Percentiles rank a stretch among this genome's conserved stretches.
phyloP scores from a whole-genome alignment of 2,888 invertebrate species.

The Pemphredon lugubris region DNA sequence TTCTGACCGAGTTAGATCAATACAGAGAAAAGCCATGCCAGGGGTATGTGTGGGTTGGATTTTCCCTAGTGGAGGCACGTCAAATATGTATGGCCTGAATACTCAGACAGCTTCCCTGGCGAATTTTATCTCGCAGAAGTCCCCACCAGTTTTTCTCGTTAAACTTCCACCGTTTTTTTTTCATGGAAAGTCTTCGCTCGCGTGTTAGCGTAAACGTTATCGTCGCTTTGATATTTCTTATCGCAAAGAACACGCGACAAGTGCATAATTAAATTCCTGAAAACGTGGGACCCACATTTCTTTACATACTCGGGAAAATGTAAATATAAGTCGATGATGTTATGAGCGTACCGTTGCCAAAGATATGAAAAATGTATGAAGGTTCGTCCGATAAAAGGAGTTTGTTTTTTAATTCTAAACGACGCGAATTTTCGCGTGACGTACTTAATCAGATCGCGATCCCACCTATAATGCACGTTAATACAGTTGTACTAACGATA shows the following conservation, averaged over 20 bases:
- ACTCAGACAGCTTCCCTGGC: slow-evolving; percentile 14
- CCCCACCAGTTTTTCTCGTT: slow-evolving; percentile 14
- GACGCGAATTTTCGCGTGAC: too few species aligned
- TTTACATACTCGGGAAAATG: too few species aligned
- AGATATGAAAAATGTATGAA: too few species aligned
- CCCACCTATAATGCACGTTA: too few species aligned
- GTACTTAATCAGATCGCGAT: too few species aligned
- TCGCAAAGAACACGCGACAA: too few species aligned
- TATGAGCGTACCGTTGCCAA: too few species aligned
- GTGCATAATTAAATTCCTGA: too few species aligned
- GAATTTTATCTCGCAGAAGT: slow-evolving; percentile 30
- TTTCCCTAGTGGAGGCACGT: slow-evolving; percentile 33
- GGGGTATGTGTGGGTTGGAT: slow-evolving; percentile 17
- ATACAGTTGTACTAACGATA: too few species aligned
- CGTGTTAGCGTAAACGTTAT: neutral
- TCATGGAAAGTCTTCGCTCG: slow-evolving; percentile 2
- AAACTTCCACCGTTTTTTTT: slow-evolving; percentile 8
- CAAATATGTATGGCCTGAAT: slow-evolving; percentile 44
- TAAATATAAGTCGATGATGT: neutral
- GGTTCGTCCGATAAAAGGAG: too few species aligned
- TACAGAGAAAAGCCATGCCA: slow-evolving; percentile 36
- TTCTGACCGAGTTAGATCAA: slow-evolving; percentile 48
- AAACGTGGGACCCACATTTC: too few species aligned
- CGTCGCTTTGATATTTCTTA: neutral
- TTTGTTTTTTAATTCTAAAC: too few species aligned